Evolutionary conservation across 2,797 vertebrate genomes (phyloP), one percentile per base, ranked within the genome.

Genomic region (Poecilia velifera): DNA sequence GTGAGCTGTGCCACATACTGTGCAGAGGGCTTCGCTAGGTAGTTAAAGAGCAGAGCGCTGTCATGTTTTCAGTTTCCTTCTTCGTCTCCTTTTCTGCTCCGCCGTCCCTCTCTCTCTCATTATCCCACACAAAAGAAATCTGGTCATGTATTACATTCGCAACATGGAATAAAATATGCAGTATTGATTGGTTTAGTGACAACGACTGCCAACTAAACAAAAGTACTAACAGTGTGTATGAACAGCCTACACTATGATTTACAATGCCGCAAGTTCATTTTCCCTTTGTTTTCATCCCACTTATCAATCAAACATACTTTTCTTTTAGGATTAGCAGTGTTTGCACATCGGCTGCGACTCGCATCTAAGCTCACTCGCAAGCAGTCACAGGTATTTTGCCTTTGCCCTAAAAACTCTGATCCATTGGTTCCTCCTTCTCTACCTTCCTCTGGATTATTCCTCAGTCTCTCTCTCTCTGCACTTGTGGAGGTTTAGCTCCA

Each of bases 321-420:
- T 79, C 82, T 73, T 64, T 41, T 14, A 62, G 84, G 87, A 87
- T 89, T 88, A 90, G 81, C 76, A 57, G 82, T 77, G 64, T 76
- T 53, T 84, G 82, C 81, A 80, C 85, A 84, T 92, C 84, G 80
- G 76, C 81, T 78, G 41, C 78, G 84, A 83, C 79, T 85, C 81
- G 86, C 74, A 36, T 88, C 88, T 94, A 90, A 94, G 92, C 93
- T 90, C 88, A 85, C 91, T 90, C 87, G 84, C 53, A 64, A 82
- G 88, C 86, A 72, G 84, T 74, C 85, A 86, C 76, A 82, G 78
- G 76, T 28, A 18, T 75, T 43, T 88, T 87, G 90, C 72, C 68
- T 46, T 39, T 71, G 79, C 80, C 91, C 86, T 76, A 79, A 77
- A 85, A 86, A 89, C 95, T 94, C 91, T 91, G 84, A 92, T 77